A percentile compares a stretch with the other conserved stretches of the same genome.
phyloP scores from a whole-genome alignment of 2,113 vertebrate genomes.

The Atherinomorus stipes region DNA sequence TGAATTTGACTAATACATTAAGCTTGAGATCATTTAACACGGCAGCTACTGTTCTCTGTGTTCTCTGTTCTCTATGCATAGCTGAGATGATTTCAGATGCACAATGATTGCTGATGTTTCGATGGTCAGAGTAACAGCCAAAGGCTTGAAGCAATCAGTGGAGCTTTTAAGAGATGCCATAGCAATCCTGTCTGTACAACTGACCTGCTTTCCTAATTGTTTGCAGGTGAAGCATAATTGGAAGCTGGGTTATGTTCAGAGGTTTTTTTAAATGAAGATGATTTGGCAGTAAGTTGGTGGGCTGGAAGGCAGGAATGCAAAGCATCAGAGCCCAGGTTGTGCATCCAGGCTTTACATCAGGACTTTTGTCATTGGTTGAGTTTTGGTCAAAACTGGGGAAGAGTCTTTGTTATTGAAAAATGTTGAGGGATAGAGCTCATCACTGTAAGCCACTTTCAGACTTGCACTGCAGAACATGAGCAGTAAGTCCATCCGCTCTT shows the following conservation, averaged over 20 bases:
- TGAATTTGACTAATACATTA: too few relatives aligned
- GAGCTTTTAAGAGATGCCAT: background rate
- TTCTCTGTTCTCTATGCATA: too few relatives aligned
- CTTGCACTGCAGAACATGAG: too few relatives aligned
- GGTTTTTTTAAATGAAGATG: background rate
- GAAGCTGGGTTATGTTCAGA: background rate
- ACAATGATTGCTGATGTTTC: background rate
- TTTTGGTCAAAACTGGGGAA: background rate
- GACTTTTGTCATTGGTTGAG: too few relatives aligned
- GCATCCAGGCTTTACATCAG: background rate
- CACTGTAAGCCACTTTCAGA: too few relatives aligned
- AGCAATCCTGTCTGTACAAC: background rate
- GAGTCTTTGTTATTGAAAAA: background rate
- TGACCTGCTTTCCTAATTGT: background rate
- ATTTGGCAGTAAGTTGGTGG: background rate
- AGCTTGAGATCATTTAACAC: too few relatives aligned
- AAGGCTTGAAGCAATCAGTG: background rate
- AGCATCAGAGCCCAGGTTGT: background rate
- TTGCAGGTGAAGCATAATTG: background rate
- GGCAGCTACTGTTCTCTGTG: too few relatives aligned
- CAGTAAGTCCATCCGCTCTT: too few relatives aligned
- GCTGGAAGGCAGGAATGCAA: background rate
- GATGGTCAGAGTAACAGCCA: too few relatives aligned
- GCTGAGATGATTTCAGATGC: too few relatives aligned
- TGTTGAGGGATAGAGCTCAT: constrained; percentile 16